These are phyloP conservation scores for Xerus rutilus DNA, from an alignment of 2,797 vertebrate genomes.

Conservation along the genomic window DNA sequence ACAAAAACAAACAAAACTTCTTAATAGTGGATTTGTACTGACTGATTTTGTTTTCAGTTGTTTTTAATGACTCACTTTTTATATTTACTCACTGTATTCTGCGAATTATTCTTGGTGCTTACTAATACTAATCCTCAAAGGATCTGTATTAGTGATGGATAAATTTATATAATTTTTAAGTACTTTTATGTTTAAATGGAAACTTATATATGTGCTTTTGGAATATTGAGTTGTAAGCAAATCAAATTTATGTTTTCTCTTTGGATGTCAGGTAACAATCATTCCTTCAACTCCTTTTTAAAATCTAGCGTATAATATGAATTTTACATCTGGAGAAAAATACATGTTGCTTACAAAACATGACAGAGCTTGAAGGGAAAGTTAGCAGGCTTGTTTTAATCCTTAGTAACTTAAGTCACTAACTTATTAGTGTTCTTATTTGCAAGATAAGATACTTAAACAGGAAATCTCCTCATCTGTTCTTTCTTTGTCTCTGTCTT, in stretches of 20 bases:
- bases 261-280: background rate
- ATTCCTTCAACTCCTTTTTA: background rate
- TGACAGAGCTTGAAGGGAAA: background rate
- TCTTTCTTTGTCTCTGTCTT: background rate
- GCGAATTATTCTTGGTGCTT: background rate
- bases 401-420: background rate
- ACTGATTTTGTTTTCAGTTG: background rate
- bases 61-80: background rate
- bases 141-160: background rate
- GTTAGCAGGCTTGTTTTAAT: background rate
- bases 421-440: background rate
- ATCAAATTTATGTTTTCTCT: background rate
- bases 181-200: background rate
- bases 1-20: too few relatives aligned
- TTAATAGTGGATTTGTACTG: background rate
- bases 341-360: background rate
- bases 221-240: background rate
- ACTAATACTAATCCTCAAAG: background rate
- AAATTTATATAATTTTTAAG: background rate
- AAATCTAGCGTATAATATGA: background rate
- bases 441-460: background rate
- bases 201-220: background rate
- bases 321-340: background rate
- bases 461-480: background rate
- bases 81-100: slow-evolving; percentile 19